phyloP scores from a whole-genome alignment of 2,888 invertebrate genomes.

The Coenonympha arcania region DNA sequence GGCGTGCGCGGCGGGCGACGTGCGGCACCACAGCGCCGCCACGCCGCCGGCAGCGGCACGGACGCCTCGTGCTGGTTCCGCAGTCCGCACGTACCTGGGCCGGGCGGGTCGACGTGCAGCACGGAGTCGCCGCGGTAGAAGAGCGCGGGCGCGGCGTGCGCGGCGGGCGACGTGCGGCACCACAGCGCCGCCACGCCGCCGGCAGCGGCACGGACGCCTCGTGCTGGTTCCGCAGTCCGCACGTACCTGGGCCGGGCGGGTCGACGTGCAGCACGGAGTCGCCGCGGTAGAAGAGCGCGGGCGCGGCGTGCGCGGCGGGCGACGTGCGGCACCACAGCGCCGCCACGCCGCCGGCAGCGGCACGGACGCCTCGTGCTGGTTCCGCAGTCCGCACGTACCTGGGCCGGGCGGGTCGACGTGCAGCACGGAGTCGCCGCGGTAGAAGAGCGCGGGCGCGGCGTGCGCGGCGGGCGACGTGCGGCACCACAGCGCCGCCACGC shows the following conservation, averaged over 20 bases:
- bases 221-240: too few species aligned
- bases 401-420: slow-evolving; percentile 71
- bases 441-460: slow-evolving; percentile 42
- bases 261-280: too few species aligned
- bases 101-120: slow-evolving; percentile 66
- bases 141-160: slow-evolving; percentile 30
- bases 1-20: too few species aligned
- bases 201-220: slow-evolving; percentile 34
- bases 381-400: slow-evolving; percentile 62
- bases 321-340: too few species aligned
- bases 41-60: slow-evolving; percentile 78
- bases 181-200: slow-evolving; percentile 51
- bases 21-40: too few species aligned
- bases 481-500: slow-evolving; percentile 49
- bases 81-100: slow-evolving; percentile 58
- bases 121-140: slow-evolving; percentile 49
- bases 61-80: slow-evolving; percentile 84
- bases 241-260: too few species aligned
- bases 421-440: slow-evolving; percentile 42
- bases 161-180: slow-evolving; percentile 33
- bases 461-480: slow-evolving; percentile 25
- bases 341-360: slow-evolving; percentile 78
- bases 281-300: too few species aligned
- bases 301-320: too few species aligned
- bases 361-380: slow-evolving; percentile 81